A percentile compares a stretch with the other conserved stretches of the same genome.
phyloP scores from a whole-genome alignment of 2,888 invertebrate genomes.

The Oligia fasciuncula region DNA sequence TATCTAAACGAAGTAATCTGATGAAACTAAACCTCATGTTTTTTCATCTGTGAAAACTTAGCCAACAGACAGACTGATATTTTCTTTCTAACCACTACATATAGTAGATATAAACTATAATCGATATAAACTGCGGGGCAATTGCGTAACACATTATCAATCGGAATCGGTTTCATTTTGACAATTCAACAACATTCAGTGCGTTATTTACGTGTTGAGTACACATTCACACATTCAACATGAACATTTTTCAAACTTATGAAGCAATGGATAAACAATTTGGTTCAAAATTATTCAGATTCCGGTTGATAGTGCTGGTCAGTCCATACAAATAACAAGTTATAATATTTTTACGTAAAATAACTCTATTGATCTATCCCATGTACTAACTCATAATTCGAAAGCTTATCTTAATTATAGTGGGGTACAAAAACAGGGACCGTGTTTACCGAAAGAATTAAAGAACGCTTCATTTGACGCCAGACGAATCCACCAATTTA shows the following conservation, averaged over 20 bases:
- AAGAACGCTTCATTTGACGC: slow-evolving; percentile 71
- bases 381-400: slow-evolving; percentile 47
- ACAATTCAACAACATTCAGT: no score
- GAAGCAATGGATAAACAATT: no score
- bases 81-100: neutral
- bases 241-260: no score
- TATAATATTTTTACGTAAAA: neutral
- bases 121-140: neutral
- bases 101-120: no score
- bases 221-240: no score
- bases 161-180: no score
- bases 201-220: no score
- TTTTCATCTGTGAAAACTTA: neutral
- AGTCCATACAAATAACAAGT: neutral
- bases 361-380: slow-evolving; percentile 29
- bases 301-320: no score
- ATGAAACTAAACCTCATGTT: neutral
- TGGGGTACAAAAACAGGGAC: slow-evolving; percentile 60
- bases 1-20: neutral
- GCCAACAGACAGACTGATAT: no score
- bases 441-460: slow-evolving; percentile 70
- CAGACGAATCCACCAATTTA: slow-evolving; percentile 56
- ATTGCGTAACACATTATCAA: no score
- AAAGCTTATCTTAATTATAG: slow-evolving; percentile 69
- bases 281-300: no score